Base-by-base conservation (phyloP, 37 sponge, comb jelly and placozoan species). In the Halisarca cf. caerulea region DNA sequence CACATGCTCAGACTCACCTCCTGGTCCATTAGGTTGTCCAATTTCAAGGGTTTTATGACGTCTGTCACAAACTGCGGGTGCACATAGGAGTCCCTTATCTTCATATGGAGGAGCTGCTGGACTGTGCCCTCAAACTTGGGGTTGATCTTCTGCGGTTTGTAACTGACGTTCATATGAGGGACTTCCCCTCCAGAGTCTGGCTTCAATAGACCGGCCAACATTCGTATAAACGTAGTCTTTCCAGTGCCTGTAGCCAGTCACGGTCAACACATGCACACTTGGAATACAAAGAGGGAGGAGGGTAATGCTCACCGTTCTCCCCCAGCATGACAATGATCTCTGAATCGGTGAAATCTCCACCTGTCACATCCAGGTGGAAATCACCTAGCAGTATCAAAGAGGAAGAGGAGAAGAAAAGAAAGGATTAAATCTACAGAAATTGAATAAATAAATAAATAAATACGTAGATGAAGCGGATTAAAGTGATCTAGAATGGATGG, bases 111-210 rank as follows among this genome's bases (percentile, higher is more conserved):
- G 57, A 99, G 90, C 80, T 95, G 94, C 21, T 88, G 86, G 27
- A 99, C 99, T 0, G 94, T 95, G 27, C 97, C 99, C 59, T 90
- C 83, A 85, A 91, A 99, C 80, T 92, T 96, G 36, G 99, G 99
- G 71, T 95, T 96, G 91, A 99, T 99, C 85, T 96, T 96, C 88
- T 99, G 99, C 2, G 99, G 99, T 82, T 99, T 99, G 92, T 96
- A 99, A 86, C 95, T 95, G 30, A 99, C 91, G 59, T 93, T 92
- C 86, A 99, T 86, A 21, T 78, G 79, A 0, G 99, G 99, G 0
- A 99, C 83, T 53, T 95, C 95, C 44, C 95, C 95, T 68, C 88
- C 91, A 25, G 83, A 33, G 55, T 94, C 95, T 58, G 99, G 99
- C 44, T 92, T 91, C 32, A 93, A 86, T n/a, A 92, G 89, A 14